Evolutionary conservation across 2,113 vertebrate species (phyloP), one percentile per base, ranked within the genome.

Genomic region (Sylvia atricapilla): DNA sequence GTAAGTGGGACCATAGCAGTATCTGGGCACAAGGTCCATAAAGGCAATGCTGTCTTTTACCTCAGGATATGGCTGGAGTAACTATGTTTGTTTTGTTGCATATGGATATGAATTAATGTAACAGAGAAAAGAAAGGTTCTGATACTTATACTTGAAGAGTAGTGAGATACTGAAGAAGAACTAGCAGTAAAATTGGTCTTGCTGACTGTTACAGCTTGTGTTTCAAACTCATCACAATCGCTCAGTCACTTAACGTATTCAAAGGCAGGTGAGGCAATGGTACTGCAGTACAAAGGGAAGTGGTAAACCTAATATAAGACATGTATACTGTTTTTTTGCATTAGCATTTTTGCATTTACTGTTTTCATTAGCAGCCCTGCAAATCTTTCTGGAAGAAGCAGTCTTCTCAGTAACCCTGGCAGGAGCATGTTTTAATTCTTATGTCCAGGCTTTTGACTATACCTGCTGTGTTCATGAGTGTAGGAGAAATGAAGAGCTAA

Each of bases 211-310:
- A 49, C 0, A 3, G 58, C n/a, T 89, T 67, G 22, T 75, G 31
- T 89, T 85, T 83, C 58, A 90, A 89, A 85, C 49, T 93, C 59
- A 77, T 84, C 37, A 13, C 85, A 92, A 85, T 90, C 95, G 28
- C 58, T 60, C 49, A 62, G 86, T 91, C 87, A 64, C 37, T 96
- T 91, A 92, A 78, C 83, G 11, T 90, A 66, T 96, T 95, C 90
- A 74, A 91, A 85, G 46, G 88, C 70, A 92, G 95, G 64, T 86
- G 79, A 97, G 62, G 70, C 88, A 95, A 70, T 79, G 63, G 43
- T 30, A 75, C 24, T 56, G 41, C 35, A 84, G 14, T 63, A 93
- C 30, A 9, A 66, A 92, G 33, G 55, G 44, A 70, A 69, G 91
- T 72, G 8, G 80, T 58, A 93, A 81, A 80, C 12, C 28, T 84